Evolutionary conservation across 2,113 vertebrate species (phyloP), one percentile per base, ranked within the genome.

Genomic region (Neotoma lepida): DNA sequence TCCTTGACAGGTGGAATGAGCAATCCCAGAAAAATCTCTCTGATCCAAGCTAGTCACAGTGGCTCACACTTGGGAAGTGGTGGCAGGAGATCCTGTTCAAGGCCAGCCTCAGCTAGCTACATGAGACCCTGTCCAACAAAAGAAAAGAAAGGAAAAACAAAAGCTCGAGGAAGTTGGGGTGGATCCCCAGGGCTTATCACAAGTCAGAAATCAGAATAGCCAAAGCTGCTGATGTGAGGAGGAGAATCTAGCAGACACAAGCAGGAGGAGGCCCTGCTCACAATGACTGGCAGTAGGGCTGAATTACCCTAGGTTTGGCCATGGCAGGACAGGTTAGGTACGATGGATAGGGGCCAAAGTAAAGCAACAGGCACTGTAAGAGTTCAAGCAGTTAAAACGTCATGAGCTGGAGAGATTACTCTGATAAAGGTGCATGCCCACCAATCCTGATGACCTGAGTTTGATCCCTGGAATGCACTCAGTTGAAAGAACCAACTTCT

Each of bases 1-100:
- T 7, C 58, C 46, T 33, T 46, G 1, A 8, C 14, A 28, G 58
- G 58, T 1, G n/a, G 4, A 8, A 26, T 0, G 0, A 33, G 35
- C 26, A 35, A 14, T 44, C 22, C 4, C 71, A 77, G 9, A 82
- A 2, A 22, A 2, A 28, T 17, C 33, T 58, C 58, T 68, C 84
- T 35, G 44, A 68, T 46, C 30, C 10, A 35, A 66, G 28, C 44
- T 68, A 20, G 61, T 33, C 12, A 68, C 41, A 64, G 28, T 85
- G 28, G 41, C 61, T 86, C 64, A 70, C 49, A 70, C 66, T 87
- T 46, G 44, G 46, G 13, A 39, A 4, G 24, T 70, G 4, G 46
- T n/a, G 9, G 35, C 63, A 26, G 22, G 3, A 35, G 85, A 54
- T 71, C n/a, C 35, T 39, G 26, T 46, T 46, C 41, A 46, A 76